Evolutionary conservation across 2,113 vertebrate species (phyloP), one percentile per base, ranked within the genome.

Genomic region (Todiramphus chloris): DNA sequence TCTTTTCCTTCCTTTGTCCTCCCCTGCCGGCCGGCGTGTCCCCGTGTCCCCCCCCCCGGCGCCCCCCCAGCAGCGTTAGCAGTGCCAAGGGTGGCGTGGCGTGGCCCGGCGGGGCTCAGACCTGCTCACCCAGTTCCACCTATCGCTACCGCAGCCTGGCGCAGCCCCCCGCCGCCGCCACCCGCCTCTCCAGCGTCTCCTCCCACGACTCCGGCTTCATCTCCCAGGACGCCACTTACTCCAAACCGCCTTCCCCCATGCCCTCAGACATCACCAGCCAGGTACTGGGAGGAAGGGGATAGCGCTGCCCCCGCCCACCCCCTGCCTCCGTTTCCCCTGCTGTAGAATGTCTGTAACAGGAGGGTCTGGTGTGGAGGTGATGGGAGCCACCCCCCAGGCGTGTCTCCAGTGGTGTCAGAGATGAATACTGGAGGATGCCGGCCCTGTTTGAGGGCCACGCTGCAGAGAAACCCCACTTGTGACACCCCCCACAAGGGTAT

Each of bases 181-280:
- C 99, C 62, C 99, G 99, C 93, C 99, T 99, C 95, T 99, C 99
- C 98, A 99, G 99, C n/a, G 98, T 99, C 96, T 99, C 99, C 72
- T 99, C 99, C 77, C 99, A 99, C 15, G 99, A 99, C 98, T 99
- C 99, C 1, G 99, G 99, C 97, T 99, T 99, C 95, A 96, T 99
- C 96, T 99, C 99, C 93, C 99, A 99, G 98, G 99, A 99, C 0
- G 98, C 99, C 82, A 83, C 98, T 66, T 99, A 99, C 97, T 99
- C 99, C 87, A 99, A 99, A 94, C 99, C 99, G 0, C 99, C 99
- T 27, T 99, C 99, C 1, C 99, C 99, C 56, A 99, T 99, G 99
- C 99, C 99, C 91, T 99, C 98, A 28, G 99, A 99, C 97, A 99
- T 99, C 98, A 98, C 99, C 95, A 99, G 99, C 97, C 99, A 99